phyloP scores from a whole-genome alignment of 92 coral and sea anemone species.

The Meandrina meandrites region DNA sequence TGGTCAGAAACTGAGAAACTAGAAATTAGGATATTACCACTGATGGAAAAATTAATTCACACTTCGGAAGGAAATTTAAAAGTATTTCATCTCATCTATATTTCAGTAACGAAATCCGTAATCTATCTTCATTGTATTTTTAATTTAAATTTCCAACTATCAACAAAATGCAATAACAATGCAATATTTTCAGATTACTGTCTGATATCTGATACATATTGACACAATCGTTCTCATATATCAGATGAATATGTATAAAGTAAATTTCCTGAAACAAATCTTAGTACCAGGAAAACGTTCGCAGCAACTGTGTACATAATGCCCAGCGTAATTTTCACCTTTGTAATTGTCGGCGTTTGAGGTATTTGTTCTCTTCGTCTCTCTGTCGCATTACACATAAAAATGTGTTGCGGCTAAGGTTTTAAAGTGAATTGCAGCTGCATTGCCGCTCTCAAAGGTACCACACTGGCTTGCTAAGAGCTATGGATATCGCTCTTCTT shows the following conservation, averaged over 20 bases:
- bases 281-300: background rate
- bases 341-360: background rate
- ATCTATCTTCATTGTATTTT: too few species aligned
- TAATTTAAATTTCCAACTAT: background rate
- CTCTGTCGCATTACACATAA: background rate
- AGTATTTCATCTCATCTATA: too few species aligned
- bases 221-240: background rate
- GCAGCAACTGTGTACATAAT: background rate
- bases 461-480: background rate
- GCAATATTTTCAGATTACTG: background rate
- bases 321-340: background rate
- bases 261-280: background rate
- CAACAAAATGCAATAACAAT: background rate
- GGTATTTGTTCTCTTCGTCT: background rate
- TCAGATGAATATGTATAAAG: background rate
- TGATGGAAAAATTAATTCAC: too few species aligned
- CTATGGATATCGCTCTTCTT: background rate
- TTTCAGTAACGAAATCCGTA: too few species aligned
- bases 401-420: background rate
- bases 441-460: background rate
- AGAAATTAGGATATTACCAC: too few species aligned
- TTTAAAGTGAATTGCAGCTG: background rate
- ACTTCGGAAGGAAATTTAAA: too few species aligned
- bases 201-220: background rate
- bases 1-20: too few species aligned